Evolutionary conservation across 2,797 vertebrate species (phyloP).

Genomic region (Mycteria americana): DNA sequence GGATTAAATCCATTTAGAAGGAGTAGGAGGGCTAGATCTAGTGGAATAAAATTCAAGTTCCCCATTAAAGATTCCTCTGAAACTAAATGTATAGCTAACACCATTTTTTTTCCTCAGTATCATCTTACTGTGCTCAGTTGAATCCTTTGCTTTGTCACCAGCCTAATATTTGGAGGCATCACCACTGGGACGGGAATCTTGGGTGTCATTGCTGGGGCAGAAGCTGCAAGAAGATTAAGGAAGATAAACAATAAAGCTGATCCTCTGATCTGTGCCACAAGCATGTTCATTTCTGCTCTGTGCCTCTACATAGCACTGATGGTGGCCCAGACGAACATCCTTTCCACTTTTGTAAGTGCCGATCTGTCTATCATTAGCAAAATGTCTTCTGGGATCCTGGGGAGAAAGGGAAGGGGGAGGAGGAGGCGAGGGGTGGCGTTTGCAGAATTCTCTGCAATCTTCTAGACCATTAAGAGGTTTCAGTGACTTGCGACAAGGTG

Average conservation of each 20-base stretch:
- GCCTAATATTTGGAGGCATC: slow-evolving; percentile 86
- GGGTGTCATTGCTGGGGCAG: slow-evolving; percentile 82
- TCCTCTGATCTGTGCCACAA: slow-evolving; percentile 87
- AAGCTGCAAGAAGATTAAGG: slow-evolving; percentile 76
- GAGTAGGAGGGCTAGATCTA: background rate
- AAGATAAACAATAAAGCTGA: slow-evolving; percentile 79
- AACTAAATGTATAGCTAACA: background rate
- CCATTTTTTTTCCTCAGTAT: background rate
- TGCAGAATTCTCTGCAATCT: background rate
- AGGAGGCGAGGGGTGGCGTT: background rate
- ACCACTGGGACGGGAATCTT: slow-evolving; percentile 84
- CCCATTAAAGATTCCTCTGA: background rate
- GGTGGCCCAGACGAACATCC: slow-evolving; percentile 78
- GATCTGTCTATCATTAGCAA: background rate
- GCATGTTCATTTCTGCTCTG: slow-evolving; percentile 81
- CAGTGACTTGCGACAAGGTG: background rate
- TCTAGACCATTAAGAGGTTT: background rate
- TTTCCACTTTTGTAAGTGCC: slow-evolving; percentile 83
- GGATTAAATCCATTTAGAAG: background rate
- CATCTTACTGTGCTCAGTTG: background rate
- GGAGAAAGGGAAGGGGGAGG: background rate
- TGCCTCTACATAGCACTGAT: slow-evolving; percentile 83
- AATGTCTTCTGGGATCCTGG: background rate
- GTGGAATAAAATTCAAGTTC: background rate
- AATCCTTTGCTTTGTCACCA: slow-evolving; percentile 61